Conservation (phyloP, 2,113 vertebrate genomes). For the Cavia porcellus region DNA sequence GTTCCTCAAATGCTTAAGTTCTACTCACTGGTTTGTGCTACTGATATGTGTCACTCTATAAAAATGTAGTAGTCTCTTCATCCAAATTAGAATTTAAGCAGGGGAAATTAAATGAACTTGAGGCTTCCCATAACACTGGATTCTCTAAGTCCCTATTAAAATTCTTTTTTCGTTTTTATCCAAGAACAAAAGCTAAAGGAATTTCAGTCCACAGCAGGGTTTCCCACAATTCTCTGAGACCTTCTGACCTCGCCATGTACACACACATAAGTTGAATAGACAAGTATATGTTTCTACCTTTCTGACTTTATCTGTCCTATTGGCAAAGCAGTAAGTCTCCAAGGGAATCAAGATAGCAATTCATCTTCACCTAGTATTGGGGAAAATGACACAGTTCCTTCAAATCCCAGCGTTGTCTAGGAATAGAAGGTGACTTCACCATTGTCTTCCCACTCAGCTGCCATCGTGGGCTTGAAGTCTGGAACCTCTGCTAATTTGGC, state of each 20-base stretch:
- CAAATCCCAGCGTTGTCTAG: background rate
- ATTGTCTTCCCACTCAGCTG: background rate
- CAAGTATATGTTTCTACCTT: background rate
- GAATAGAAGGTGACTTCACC: background rate
- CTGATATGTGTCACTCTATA: background rate
- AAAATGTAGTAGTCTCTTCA: background rate
- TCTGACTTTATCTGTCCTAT: background rate
- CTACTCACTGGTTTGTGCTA: background rate
- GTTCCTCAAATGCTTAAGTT: background rate
- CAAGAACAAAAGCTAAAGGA: background rate
- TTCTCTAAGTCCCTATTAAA: background rate
- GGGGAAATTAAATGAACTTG: constrained; percentile 18
- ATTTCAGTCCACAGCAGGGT: background rate
- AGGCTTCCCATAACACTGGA: background rate
- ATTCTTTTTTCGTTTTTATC: constrained; percentile 6
- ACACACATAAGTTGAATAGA: too few species aligned
- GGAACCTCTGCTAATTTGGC: too few species aligned
- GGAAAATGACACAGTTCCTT: background rate
- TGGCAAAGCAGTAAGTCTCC: background rate
- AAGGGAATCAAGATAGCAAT: background rate
- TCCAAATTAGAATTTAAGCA: constrained; percentile 43
- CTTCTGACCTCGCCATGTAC: background rate
- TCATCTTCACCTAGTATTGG: background rate
- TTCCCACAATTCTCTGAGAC: too few species aligned
- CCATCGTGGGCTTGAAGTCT: background rate